phyloP scores from a whole-genome alignment of 1,140 invertebrate species.

The Pseudobourletiella spinata region DNA sequence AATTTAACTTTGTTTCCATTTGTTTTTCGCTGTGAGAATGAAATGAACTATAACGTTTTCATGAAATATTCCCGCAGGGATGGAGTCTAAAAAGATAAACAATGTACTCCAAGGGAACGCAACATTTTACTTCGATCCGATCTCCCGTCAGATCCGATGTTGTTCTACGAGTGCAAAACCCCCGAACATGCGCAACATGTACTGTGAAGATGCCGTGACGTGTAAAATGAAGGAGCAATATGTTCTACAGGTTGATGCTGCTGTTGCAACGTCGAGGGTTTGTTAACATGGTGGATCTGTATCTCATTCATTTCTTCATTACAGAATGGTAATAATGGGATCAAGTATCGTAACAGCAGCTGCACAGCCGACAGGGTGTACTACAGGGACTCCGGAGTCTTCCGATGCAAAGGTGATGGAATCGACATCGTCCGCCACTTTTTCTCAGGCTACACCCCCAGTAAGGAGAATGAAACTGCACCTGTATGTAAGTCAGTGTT shows the following conservation, averaged over 20 bases:
- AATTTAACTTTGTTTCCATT: too few species aligned
- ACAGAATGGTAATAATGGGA: slow-evolving; percentile 24
- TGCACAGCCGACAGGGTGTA: slow-evolving; percentile 23
- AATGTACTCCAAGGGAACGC: slow-evolving; percentile 2
- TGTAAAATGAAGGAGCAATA: slow-evolving; percentile 22
- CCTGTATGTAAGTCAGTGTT: not conserved
- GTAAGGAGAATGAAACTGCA: not conserved
- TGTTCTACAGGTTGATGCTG: too few species aligned
- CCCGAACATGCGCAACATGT: slow-evolving; percentile 18
- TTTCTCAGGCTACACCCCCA: slow-evolving; percentile 8
- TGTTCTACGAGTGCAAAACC: slow-evolving; percentile 19
- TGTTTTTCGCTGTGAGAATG: too few species aligned
- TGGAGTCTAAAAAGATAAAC: not conserved
- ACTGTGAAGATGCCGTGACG: slow-evolving; percentile 21
- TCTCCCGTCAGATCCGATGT: slow-evolving; percentile 11
- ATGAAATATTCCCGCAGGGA: too few species aligned
- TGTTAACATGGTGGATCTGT: not conserved
- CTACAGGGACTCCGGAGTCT: slow-evolving; percentile 22
- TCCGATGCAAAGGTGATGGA: slow-evolving; percentile 28
- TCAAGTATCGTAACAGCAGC: slow-evolving; percentile 20
- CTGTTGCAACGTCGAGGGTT: too few species aligned
- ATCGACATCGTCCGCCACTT: slow-evolving; percentile 21
- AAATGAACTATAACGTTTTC: too few species aligned
- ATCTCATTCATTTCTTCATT: not conserved
- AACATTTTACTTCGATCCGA: slow-evolving; percentile 9